Evolutionary conservation across 2,797 vertebrate species (phyloP), one percentile per base, ranked within the genome.

Genomic region (Acropternis orthonyx): DNA sequence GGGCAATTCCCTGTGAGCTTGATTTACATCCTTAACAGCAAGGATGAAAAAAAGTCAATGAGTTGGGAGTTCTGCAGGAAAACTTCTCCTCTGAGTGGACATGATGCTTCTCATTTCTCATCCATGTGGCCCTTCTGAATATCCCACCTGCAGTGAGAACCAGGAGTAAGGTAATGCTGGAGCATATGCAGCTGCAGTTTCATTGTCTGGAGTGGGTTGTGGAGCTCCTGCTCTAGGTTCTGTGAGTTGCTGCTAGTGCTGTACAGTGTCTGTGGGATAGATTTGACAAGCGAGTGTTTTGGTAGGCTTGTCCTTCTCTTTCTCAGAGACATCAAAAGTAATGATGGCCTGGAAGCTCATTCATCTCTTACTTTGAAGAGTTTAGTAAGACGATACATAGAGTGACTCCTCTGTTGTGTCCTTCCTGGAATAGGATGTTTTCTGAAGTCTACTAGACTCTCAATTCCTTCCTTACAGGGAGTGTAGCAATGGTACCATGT

Each of bases 121-220:
- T 5, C 8, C 7, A 2, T 51, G 0, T 68, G 17, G 44, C 49
- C 8, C 22, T 88, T 22, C 39, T 74, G 74, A 81, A 55, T 51
- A 24, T 55, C 12, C 13, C 1, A 7, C 7, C n/a, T 84, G 36
- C 44, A 39, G 13, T 59, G 75, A 82, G 63, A 23, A 83, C 23
- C 24, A 34, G 52, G 10, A 34, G 4, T 52, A 27, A 27, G 9
- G n/a, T 71, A 78, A n/a, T 85, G n/a, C 24, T 84, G 44, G 39
- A 67, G 15, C 32, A 69, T 49, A 36, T 88, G 34, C 56, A 55
- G 68, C 63, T 2, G 2, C 28, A 61, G n/a, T 63, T 71, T 75
- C 20, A 20, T 78, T 2, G 2, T 20, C 24, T 4, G 8, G 44
- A 54, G 23, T 0, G 0, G 37, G 32, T 76, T 2, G 3, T 43